Evolutionary conservation across 2,113 vertebrate species (phyloP), one percentile per base, ranked within the genome.

Genomic region (Cranoglanis bouderius): DNA sequence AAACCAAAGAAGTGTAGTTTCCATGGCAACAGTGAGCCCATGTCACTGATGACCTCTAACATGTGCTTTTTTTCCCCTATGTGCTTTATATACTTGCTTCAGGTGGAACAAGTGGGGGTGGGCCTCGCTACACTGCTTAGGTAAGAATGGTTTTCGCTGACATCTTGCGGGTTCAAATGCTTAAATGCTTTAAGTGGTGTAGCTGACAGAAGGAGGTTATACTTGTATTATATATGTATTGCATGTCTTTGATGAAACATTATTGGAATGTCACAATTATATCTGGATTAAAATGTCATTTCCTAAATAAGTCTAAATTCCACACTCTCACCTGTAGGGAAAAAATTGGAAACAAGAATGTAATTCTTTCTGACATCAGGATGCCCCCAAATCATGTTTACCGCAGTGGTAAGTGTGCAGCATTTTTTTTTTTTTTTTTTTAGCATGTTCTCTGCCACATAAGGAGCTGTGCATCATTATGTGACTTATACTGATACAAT

Each of bases 291-390:
- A 81, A 81, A 55, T 78, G 14, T 10, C 3, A 51, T 8, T 55
- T 81, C 49, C 18, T n/a, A 49, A 40, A 14, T 10, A 29, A 49
- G 75, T 21, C 18, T 29, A 63, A 35, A 18, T 32, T 49, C 19
- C 1, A n/a, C 0, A 1, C 13, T 59, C 12, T 84, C 24, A 85
- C 61, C 77, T 7, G 12, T 92, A 99, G 98, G 93, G 97, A 97
- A 91, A 95, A 89, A 53, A 98, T 96, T 92, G 98, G 98, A 77
- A 99, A 98, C 90, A 98, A 97, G 95, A 99, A 96, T 0, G 97
- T 99, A 89, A 98, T 99, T 91, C 93, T 99, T 88, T 99, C 98
- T 12, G 98, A 99, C 92, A 99, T 99, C 89, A 96, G 96, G 89
- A 99, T 98, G 83, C 97, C 98, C 18, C 95, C 96, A 0, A 96